phyloP scores from a whole-genome alignment of 2,888 invertebrate species.

The Drosophila ochracea region DNA sequence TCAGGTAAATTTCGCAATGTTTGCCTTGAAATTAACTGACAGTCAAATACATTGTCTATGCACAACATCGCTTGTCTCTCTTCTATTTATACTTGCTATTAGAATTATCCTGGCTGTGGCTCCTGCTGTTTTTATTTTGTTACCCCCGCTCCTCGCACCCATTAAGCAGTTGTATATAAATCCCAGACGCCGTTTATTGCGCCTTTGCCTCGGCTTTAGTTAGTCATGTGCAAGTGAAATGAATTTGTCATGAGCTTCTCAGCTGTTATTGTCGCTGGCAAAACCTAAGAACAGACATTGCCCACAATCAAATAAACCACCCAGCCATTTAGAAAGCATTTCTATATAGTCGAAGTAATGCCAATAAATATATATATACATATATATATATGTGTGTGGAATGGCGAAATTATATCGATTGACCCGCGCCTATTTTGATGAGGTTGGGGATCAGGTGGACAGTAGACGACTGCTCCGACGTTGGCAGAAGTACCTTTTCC shows the following conservation, averaged over 20 bases:
- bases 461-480: slow-evolving; percentile 12
- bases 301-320: slow-evolving; percentile 7
- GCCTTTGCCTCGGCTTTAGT: slow-evolving; percentile 25
- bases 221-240: slow-evolving; percentile 66
- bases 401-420: slow-evolving; percentile 66
- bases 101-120: slow-evolving; percentile 6
- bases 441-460: slow-evolving; percentile 30
- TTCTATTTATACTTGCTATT: slow-evolving; percentile 3
- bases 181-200: slow-evolving; percentile 38
- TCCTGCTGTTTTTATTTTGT: slow-evolving; percentile 12
- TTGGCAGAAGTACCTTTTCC: slow-evolving; percentile 13
- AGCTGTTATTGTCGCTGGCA: slow-evolving; percentile 53
- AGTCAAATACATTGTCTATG: slow-evolving; percentile 1
- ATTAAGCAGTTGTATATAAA: slow-evolving; percentile 12
- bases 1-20: not conserved
- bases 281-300: slow-evolving; percentile 26
- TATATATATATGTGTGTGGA: slow-evolving; percentile 24
- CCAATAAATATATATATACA: slow-evolving; percentile 52
- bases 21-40: slow-evolving; percentile 9
- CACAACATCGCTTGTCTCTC: not conserved
- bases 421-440: slow-evolving; percentile 36
- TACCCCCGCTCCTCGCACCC: not conserved
- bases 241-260: slow-evolving; percentile 74
- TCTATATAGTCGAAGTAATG: slow-evolving; percentile 56
- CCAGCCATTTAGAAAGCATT: slow-evolving; percentile 26